phyloP scores from a whole-genome alignment of 2,888 invertebrate genomes.

The Boloria selene region DNA sequence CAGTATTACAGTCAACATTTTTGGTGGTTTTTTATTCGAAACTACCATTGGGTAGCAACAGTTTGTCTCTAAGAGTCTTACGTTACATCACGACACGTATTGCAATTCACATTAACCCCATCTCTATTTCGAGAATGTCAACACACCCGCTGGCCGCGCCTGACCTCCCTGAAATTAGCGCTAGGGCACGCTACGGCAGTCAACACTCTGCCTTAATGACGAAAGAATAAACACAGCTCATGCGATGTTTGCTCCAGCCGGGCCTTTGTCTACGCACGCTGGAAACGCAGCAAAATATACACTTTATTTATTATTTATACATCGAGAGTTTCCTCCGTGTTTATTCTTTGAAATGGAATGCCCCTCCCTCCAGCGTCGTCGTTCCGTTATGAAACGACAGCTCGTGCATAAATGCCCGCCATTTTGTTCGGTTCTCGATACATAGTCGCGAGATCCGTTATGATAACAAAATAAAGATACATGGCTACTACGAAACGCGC shows the following conservation, averaged over 20 bases:
- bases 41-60: background rate
- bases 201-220: constrained; percentile 75
- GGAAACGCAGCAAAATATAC: constrained; percentile 71
- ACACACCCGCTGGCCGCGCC: constrained; percentile 49
- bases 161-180: constrained; percentile 71
- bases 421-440: constrained; percentile 57
- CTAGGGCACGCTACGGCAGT: constrained; percentile 48
- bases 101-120: constrained; percentile 41
- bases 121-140: constrained; percentile 53
- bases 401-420: constrained; percentile 56
- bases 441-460: constrained; percentile 57
- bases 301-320: constrained; percentile 78
- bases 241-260: constrained; percentile 60
- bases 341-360: constrained; percentile 77
- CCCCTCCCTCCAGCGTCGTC: constrained; percentile 53
- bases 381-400: constrained; percentile 58
- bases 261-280: constrained; percentile 74
- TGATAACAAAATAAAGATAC: constrained; percentile 57
- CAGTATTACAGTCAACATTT: too few relatives aligned
- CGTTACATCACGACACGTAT: constrained; percentile 8
- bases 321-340: constrained; percentile 74
- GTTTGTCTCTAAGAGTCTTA: background rate
- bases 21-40: too few relatives aligned
- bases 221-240: constrained; percentile 71
- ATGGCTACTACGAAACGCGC: constrained; percentile 50